Evolutionary conservation across 2,797 vertebrate species (phyloP).

Genomic region (Okamejei kenojei): DNA sequence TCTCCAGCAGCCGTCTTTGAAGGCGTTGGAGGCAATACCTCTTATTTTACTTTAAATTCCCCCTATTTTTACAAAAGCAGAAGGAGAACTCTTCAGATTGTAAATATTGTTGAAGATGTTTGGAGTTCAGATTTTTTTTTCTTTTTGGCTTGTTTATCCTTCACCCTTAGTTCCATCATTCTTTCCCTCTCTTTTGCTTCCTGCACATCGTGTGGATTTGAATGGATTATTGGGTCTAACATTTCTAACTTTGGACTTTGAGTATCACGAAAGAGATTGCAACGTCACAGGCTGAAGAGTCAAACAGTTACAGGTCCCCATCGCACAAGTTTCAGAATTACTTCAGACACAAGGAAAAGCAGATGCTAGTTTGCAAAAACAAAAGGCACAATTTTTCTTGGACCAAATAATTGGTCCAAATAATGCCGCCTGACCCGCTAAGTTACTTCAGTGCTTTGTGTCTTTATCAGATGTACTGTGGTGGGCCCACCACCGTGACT

Average conservation of each 20-base stretch:
- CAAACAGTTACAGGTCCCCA: neutral
- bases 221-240: neutral
- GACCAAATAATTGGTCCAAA: no score
- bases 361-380: no score
- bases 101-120: neutral
- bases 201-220: neutral
- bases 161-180: neutral
- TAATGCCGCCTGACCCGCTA: no score
- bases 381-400: no score
- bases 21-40: no score
- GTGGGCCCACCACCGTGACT: no score
- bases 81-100: neutral
- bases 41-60: no score
- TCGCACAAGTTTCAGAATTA: neutral
- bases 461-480: no score
- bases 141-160: neutral
- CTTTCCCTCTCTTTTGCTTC: neutral
- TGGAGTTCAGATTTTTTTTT: neutral
- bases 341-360: neutral
- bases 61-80: no score
- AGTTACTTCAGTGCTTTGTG: no score
- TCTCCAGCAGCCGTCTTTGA: no score
- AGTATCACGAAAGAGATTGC: neutral
- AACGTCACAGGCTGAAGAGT: neutral
- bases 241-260: neutral